Conservation (phyloP, 1,140 invertebrate genomes). For the Acromyrmex heyeri region DNA sequence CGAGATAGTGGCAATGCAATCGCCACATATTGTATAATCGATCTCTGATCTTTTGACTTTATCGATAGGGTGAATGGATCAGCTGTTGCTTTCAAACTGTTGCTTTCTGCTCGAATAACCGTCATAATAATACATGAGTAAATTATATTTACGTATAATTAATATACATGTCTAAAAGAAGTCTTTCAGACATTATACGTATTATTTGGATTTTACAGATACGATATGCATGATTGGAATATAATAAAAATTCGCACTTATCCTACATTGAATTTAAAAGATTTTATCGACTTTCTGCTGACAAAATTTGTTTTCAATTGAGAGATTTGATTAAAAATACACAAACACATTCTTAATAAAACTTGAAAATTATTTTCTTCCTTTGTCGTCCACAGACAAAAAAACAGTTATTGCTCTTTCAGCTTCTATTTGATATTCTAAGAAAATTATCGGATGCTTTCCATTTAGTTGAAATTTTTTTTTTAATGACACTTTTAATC, state of each 20-base stretch:
- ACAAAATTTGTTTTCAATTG: not conserved
- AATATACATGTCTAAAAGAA: too few relatives aligned
- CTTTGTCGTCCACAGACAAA: not conserved
- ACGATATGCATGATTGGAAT: not conserved
- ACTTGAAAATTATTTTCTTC: not conserved
- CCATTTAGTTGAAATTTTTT: too few relatives aligned
- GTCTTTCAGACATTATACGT: too few relatives aligned
- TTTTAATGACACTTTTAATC: too few relatives aligned
- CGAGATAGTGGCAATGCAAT: too few relatives aligned
- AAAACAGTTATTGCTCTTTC: not conserved
- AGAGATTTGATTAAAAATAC: not conserved
- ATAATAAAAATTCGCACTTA: not conserved
- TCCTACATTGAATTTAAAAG: not conserved
- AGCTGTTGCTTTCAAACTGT: not conserved
- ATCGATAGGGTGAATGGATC: not conserved
- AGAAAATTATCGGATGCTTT: too few relatives aligned
- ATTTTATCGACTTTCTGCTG: not conserved
- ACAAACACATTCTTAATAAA: slow-evolving; percentile 3
- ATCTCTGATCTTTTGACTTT: not conserved
- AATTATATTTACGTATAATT: too few relatives aligned
- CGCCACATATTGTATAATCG: not conserved
- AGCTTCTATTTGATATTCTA: too few relatives aligned
- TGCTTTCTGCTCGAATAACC: not conserved
- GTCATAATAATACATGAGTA: not conserved
- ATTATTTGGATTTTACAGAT: not conserved